Percentiles rank a stretch among this genome's conserved stretches.
These are phyloP conservation scores for Alauda arvensis DNA, from an alignment of 2,797 vertebrate genomes.

Conservation along the genomic window DNA sequence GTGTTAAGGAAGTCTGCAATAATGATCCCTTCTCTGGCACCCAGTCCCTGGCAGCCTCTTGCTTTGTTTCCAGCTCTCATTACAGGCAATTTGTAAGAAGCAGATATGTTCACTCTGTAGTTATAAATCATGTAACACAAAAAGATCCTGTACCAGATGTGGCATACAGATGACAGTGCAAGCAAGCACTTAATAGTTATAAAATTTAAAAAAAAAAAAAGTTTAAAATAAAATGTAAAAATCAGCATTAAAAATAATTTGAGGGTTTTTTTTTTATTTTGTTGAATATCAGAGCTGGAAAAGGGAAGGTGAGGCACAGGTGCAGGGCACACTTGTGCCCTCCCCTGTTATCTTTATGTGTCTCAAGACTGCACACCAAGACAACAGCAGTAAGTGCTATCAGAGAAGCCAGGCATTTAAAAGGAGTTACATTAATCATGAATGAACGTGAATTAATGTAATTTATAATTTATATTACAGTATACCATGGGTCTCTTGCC, in stretches of 20 bases:
- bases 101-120: neutral
- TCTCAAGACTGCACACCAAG: neutral
- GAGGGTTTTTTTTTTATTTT: neutral
- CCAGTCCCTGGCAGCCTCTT: fast-evolving
- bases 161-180: neutral
- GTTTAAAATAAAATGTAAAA: neutral
- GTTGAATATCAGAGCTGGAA: neutral
- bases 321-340: neutral
- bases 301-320: neutral
- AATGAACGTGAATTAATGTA: conserved; percentile 32
- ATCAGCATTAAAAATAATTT: neutral
- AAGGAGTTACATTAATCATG: conserved; percentile 15
- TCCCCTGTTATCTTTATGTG: neutral
- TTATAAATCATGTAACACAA: neutral
- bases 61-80: neutral
- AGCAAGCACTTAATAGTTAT: neutral
- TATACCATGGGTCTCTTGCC: neutral
- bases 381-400: neutral
- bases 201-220: neutral
- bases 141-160: neutral
- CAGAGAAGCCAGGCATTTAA: neutral
- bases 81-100: neutral
- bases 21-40: neutral
- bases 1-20: neutral
- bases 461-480: conserved; percentile 41